phyloP scores from a whole-genome alignment of 2,113 vertebrate species.

The Coracopsis vasa region DNA sequence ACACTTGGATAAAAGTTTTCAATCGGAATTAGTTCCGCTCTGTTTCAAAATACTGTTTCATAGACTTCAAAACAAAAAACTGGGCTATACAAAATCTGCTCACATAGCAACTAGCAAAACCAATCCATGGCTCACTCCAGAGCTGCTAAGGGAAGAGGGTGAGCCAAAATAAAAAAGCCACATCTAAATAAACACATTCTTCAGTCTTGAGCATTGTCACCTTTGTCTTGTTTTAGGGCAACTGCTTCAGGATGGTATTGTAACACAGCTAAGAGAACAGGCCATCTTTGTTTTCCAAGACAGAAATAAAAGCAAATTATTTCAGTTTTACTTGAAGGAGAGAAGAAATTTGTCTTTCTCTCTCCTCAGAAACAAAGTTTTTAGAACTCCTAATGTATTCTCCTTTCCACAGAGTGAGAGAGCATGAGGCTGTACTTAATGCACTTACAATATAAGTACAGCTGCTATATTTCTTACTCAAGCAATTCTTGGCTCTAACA shows the following conservation, averaged over 20 bases:
- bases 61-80: conserved; percentile 38
- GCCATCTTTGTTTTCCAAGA: conserved; percentile 37
- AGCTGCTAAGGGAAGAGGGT: conserved; percentile 40
- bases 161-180: conserved; percentile 55
- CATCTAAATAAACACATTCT: conserved; percentile 57
- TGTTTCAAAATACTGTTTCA: conserved; percentile 25
- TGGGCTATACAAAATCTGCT: conserved; percentile 62
- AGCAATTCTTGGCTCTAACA: conserved; percentile 59
- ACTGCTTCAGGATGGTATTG: not conserved
- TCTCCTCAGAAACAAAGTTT: conserved; percentile 58
- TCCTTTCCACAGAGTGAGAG: conserved; percentile 41
- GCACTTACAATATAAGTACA: not conserved
- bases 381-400: conserved; percentile 62
- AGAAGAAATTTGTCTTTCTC: not conserved
- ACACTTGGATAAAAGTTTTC: conserved; percentile 28
- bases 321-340: not conserved
- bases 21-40: conserved; percentile 14
- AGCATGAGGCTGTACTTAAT: conserved; percentile 50
- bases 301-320: conserved; percentile 38
- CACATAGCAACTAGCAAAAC: conserved; percentile 43
- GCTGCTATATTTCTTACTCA: conserved; percentile 46
- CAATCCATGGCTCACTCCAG: conserved; percentile 29
- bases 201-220: not conserved
- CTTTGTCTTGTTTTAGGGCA: conserved; percentile 22
- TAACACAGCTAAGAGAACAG: conserved; percentile 27